phyloP scores from a whole-genome alignment of 2,888 invertebrate species.

The Notodonta ziczac region DNA sequence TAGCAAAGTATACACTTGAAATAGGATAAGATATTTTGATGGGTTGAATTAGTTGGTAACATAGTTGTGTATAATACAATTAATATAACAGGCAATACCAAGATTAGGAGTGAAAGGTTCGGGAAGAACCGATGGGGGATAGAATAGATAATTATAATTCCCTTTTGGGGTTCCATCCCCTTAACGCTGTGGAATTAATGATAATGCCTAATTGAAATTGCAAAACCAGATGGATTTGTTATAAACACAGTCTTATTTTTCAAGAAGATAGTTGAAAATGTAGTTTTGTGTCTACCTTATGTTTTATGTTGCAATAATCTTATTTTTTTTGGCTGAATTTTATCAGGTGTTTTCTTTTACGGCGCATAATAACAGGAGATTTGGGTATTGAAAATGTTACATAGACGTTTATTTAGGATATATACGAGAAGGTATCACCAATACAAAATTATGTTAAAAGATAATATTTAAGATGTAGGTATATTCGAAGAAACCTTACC shows the following conservation, averaged over 20 bases:
- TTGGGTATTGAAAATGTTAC: no score
- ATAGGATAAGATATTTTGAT: no score
- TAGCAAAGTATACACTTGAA: no score
- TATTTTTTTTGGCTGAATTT: no score
- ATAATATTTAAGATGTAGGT: no score
- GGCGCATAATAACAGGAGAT: no score
- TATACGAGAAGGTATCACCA: no score
- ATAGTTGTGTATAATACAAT: constrained; percentile 12
- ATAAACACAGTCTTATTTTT: constrained; percentile 51
- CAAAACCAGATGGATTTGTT: constrained; percentile 53
- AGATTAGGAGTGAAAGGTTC: constrained; percentile 42
- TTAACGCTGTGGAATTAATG: constrained; percentile 46
- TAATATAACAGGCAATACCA: constrained; percentile 32
- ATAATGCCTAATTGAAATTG: constrained; percentile 59
- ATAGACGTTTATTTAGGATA: no score
- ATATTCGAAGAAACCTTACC: no score
- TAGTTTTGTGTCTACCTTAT: neutral
- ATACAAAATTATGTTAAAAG: no score
- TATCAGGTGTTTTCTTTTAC: no score
- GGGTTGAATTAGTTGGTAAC: neutral
- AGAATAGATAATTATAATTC: constrained; percentile 61
- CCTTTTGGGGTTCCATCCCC: constrained; percentile 48
- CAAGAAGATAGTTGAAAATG: neutral
- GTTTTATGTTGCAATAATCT: no score
- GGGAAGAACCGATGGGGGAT: constrained; percentile 47